Evolutionary conservation across 2,888 invertebrate genomes (phyloP), one percentile per base, ranked within the genome.

Genomic region (Drosophila macrothrix): DNA sequence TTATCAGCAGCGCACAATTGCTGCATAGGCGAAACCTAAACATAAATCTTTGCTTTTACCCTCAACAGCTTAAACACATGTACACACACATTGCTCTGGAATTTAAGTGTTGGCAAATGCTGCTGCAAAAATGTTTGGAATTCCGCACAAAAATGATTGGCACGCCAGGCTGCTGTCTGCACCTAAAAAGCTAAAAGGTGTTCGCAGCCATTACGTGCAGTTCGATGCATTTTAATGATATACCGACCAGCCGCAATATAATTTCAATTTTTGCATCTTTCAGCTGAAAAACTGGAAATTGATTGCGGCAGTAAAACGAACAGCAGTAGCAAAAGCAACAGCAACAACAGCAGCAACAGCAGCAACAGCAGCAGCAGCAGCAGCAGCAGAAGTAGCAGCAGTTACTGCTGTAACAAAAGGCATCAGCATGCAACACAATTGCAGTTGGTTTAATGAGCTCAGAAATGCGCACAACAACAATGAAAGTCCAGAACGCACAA

Each of bases 241-340:
- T 82, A 83, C 77, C 75, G 37, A 43, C 68, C 28, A 72, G 82
- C 83, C 62, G 67, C 78, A 75, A 78, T 83, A 85, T 87, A 85
- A 85, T 85, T 84, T 84, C 76, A 82, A 82, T 85, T 85, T 85
- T 87, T 85, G 85, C 85, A 83, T 84, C 83, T 86, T 84, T 81
- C 84, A 52, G 72, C 83, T 78, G 75, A 73, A 56, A 84, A 87
- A 78, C 87, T 83, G 85, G 83, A 87, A 84, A 87, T 87, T 85
- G 85, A 85, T 73, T 88, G 83, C 88, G 71, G 37, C 76, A 46
- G 46, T 46, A 46, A 46, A 46, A 46, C 16, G 46, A 62, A 19
- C 56, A 55, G 54, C 60, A 71, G 39, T 50, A 49, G 54, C 22
- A 70, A 52, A 43, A 64, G 37, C 55, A 59, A 31, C 46, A 61